A percentile compares a stretch with the other conserved stretches of the same genome.
Conservation (phyloP, 1,140 invertebrate genomes). For the Ridgeia piscesae region DNA sequence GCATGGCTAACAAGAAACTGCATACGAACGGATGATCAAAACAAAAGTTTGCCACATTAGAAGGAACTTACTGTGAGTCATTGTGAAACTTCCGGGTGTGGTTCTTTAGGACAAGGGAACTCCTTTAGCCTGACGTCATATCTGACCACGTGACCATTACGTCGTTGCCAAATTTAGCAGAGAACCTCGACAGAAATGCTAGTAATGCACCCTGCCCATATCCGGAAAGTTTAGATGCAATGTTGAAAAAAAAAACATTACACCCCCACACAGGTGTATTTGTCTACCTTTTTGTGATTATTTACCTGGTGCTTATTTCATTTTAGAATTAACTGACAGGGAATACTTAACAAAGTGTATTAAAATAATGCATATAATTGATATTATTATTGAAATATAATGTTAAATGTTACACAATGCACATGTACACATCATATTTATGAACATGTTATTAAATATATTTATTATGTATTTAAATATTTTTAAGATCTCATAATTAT, state of each 20-base stretch:
- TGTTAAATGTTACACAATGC: no score
- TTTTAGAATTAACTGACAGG: no score
- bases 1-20: not conserved
- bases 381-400: no score
- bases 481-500: no score
- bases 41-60: not conserved
- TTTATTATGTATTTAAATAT: no score
- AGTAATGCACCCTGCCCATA: not conserved
- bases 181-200: not conserved
- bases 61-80: not conserved
- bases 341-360: no score
- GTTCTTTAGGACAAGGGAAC: constrained; percentile 3
- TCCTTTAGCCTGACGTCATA: constrained; percentile 4
- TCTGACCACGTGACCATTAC: not conserved
- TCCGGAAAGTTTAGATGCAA: not conserved
- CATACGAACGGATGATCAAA: not conserved
- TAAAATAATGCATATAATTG: no score
- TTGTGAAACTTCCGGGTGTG: constrained; percentile 3
- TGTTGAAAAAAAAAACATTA: not conserved
- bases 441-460: no score
- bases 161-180: constrained; percentile 4
- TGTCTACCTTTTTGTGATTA: not conserved
- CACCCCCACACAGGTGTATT: not conserved
- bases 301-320: not conserved
- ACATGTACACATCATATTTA: no score